Percentiles rank a stretch among this genome's conserved stretches.
phyloP scores from a whole-genome alignment of 2,113 vertebrate species.

The Cyanistes caeruleus region DNA sequence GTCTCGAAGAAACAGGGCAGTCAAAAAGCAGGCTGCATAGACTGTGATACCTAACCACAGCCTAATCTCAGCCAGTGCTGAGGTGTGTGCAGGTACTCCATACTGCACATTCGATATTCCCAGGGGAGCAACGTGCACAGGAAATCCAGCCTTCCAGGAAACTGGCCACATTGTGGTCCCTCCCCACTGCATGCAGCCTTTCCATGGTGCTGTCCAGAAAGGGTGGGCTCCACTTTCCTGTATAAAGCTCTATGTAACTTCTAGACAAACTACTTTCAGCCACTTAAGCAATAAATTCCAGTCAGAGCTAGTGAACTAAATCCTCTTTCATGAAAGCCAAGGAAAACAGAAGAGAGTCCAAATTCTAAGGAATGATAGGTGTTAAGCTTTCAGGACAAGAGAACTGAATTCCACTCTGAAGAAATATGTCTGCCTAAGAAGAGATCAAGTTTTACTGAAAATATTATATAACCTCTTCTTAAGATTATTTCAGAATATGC shows the following conservation, averaged over 20 bases:
- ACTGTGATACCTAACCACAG: not conserved
- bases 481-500: not conserved
- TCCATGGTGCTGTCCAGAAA: not conserved
- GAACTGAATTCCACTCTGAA: not conserved
- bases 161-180: not conserved
- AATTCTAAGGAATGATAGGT: not conserved
- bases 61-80: not conserved
- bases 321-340: not conserved
- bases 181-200: not conserved
- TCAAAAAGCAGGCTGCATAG: not conserved
- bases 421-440: not conserved
- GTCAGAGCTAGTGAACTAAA: not conserved
- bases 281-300: not conserved
- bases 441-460: not conserved
- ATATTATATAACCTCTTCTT: not conserved
- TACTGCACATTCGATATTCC: not conserved
- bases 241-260: not conserved
- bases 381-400: not conserved
- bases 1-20: not conserved
- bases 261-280: not conserved
- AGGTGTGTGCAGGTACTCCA: not conserved
- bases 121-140: not conserved
- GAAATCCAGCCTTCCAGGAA: conserved; percentile 43
- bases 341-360: not conserved
- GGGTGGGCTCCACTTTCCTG: not conserved